Base-by-base conservation (phyloP, 1,140 invertebrate genomes). In the Reticulitermes speratus region DNA sequence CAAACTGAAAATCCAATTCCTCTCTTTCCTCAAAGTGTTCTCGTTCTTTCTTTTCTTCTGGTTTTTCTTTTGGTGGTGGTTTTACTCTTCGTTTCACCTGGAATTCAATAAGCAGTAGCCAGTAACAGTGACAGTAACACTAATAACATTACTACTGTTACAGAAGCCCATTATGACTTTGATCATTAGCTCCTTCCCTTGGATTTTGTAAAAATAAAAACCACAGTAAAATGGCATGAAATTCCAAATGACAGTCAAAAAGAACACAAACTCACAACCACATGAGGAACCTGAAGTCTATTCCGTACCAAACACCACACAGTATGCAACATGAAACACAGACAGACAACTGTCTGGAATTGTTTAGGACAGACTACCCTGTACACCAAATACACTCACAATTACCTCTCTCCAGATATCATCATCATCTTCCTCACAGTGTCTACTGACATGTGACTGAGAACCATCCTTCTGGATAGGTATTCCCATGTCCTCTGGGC, bases 1-100 rank as follows among this genome's bases (percentile, higher is more conserved):
- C 98, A 92, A 99, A 98, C 92, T 98, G 96, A 92, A 99, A 99
- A 90, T 98, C 97, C 86, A 99, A 91, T 90, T 99, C 98, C 91
- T 98, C 97, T 87, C 95, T 93, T 90, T 95, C 94, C 88, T 93
- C 91, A 88, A 89, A 90, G 87, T 91, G 91, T 87, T 87, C 87
- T 88, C 90, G 91, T 88, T 88, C 87, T 86, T 88, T 88, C 84
- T 84, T 85, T 38, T 87, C 87, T 44, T 90, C 90, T 44, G 85
- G 69, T 88, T 90, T 92, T 44, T 91, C 90, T 88, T 91, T 92
- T 21, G 91, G 89, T 23, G 90, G 89, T 45, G 90, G 88, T 87
- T 93, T 93, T 45, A 91, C 89, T 89, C 90, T 90, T 88, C 91
- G 91, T 88, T 92, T 94, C 32, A 94, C 93, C 90, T 92, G 45